These are phyloP conservation scores for Tetragnatha versicolor DNA, from an alignment of 1,140 invertebrate genomes.

Conservation along the genomic window DNA sequence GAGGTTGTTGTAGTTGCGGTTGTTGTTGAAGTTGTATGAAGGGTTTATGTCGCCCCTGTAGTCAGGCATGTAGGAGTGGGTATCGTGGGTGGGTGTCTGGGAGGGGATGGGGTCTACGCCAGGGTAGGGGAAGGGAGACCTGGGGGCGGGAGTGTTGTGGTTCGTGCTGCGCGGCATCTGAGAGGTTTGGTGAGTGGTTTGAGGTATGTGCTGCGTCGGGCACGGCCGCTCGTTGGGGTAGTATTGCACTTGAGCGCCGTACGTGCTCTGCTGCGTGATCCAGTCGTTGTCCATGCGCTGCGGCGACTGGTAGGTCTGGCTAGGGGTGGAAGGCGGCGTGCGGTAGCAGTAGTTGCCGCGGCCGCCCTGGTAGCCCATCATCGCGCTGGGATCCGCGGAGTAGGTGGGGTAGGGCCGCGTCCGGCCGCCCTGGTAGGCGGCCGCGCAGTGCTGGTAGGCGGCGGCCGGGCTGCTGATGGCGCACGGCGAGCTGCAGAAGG, in stretches of 20 bases:
- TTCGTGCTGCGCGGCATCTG: constrained; percentile 21
- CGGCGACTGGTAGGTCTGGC: constrained; percentile 38
- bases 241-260: constrained; percentile 44
- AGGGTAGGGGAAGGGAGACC: constrained; percentile 38
- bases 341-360: constrained; percentile 49
- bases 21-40: constrained; percentile 18
- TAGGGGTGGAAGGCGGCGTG: constrained; percentile 42
- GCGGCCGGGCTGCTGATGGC: constrained; percentile 40
- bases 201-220: constrained; percentile 15
- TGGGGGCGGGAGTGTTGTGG: constrained; percentile 29
- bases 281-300: constrained; percentile 52
- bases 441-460: constrained; percentile 13
- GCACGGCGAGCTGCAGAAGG: constrained; percentile 49
- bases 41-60: constrained; percentile 46
- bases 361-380: constrained; percentile 24
- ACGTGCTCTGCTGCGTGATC: constrained; percentile 33
- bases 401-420: constrained; percentile 31
- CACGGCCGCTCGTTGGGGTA: constrained; percentile 35
- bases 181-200: constrained; percentile 8
- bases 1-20: constrained; percentile 34
- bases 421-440: constrained; percentile 28
- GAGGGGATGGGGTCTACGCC: constrained; percentile 23
- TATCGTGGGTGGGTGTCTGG: constrained; percentile 13
- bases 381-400: constrained; percentile 26
- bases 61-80: constrained; percentile 50